Evolutionary conservation across 2,888 invertebrate genomes (phyloP).

Genomic region (Pandemis cinnamomeana): DNA sequence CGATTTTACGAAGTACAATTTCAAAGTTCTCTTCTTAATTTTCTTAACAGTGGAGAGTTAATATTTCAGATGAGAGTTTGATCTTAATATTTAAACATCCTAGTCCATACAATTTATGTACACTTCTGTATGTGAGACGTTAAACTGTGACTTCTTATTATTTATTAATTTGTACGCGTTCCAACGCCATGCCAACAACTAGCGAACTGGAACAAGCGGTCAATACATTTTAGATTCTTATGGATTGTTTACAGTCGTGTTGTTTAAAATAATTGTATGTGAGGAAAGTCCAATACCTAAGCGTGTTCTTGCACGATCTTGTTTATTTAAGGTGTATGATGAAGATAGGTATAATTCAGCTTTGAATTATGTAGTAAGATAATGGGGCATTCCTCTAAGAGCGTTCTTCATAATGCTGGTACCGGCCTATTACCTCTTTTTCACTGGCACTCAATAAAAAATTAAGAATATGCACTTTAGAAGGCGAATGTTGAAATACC

Average conservation of each 20-base stretch:
- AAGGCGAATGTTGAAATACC: too few species aligned
- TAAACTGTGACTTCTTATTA: slow-evolving; percentile 6
- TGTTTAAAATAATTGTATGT: neutral
- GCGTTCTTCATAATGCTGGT: too few species aligned
- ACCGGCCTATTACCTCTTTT: too few species aligned
- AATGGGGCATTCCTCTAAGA: too few species aligned
- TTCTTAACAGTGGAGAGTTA: neutral
- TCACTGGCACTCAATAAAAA: too few species aligned
- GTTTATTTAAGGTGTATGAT: neutral
- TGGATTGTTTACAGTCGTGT: neutral
- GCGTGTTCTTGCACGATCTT: neutral
- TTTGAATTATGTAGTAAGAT: too few species aligned
- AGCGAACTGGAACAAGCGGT: slow-evolving; percentile 10
- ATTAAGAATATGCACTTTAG: too few species aligned
- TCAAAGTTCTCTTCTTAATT: neutral
- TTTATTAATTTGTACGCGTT: slow-evolving; percentile 17
- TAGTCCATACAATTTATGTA: neutral
- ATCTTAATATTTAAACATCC: slow-evolving; percentile 4
- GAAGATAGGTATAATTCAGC: neutral
- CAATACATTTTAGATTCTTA: slow-evolving; percentile 22
- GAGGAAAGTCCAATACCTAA: neutral
- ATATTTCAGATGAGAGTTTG: neutral
- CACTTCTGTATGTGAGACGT: slow-evolving; percentile 4
- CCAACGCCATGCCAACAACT: neutral
- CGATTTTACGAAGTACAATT: neutral